Percentiles rank a stretch among this genome's conserved stretches.
These are phyloP conservation scores for Drosophila kanekoi DNA, from an alignment of 2,888 invertebrate genomes.

Conservation along the genomic window DNA sequence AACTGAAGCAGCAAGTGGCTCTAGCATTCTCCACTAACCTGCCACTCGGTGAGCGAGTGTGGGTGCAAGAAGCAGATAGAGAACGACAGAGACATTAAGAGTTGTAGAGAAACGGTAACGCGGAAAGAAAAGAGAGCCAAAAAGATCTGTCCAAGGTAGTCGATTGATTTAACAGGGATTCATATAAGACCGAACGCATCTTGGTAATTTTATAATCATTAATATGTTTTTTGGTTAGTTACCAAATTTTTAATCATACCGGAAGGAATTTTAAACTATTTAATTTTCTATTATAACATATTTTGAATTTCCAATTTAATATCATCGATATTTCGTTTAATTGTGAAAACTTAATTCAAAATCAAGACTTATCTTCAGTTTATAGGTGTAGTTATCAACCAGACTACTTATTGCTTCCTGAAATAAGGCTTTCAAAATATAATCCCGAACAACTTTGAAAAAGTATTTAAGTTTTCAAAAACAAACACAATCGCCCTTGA, in stretches of 20 bases:
- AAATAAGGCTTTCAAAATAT: not conserved
- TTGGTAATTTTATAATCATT: too few relatives aligned
- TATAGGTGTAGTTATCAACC: too few relatives aligned
- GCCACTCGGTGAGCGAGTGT: constrained; percentile 25
- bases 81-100: not conserved
- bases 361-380: too few relatives aligned
- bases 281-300: too few relatives aligned
- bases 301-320: too few relatives aligned
- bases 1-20: constrained; percentile 59
- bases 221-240: too few relatives aligned
- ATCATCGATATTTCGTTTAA: too few relatives aligned
- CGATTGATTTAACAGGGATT: not conserved
- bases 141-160: not conserved
- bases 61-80: constrained; percentile 17
- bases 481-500: constrained; percentile 31
- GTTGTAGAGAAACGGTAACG: too few relatives aligned
- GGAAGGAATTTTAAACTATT: too few relatives aligned
- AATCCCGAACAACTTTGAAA: not conserved
- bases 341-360: too few relatives aligned
- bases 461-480: not conserved
- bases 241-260: too few relatives aligned
- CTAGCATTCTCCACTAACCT: constrained; percentile 21
- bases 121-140: not conserved
- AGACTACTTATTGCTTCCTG: too few relatives aligned
- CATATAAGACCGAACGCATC: not conserved